Conservation (phyloP, 2,888 invertebrate species). For the Ennomos erosarius region DNA sequence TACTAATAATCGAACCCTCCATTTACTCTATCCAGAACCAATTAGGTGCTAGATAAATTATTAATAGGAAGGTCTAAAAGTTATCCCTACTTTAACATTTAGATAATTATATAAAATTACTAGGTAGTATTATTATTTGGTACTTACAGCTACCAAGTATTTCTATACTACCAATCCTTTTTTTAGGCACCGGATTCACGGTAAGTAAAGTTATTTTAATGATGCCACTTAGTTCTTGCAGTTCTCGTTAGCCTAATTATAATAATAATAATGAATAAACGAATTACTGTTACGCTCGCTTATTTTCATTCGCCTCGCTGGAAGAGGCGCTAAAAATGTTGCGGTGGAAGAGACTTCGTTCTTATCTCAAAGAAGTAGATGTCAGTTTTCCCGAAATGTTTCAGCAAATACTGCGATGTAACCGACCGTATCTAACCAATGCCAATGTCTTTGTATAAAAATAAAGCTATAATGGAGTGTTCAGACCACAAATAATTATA, state of each 20-base stretch:
- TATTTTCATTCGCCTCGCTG: conserved; percentile 28
- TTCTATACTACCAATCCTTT: conserved; percentile 3
- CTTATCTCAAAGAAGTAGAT: conserved; percentile 15
- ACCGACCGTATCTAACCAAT: conserved; percentile 43
- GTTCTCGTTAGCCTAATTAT: conserved; percentile 11
- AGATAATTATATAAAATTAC: too few species aligned
- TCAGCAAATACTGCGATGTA: not conserved
- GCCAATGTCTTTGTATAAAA: conserved; percentile 60
- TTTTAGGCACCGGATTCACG: conserved; percentile 35
- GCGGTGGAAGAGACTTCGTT: not conserved
- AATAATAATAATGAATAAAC: conserved; percentile 17
- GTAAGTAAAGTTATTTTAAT: conserved; percentile 24
- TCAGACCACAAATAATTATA: conserved; percentile 16
- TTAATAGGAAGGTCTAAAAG: too few species aligned
- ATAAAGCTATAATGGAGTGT: conserved; percentile 34
- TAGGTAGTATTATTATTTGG: too few species aligned
- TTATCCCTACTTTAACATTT: too few species aligned
- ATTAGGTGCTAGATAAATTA: too few species aligned
- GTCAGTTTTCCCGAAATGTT: conserved; percentile 17
- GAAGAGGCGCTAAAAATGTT: conserved; percentile 11
- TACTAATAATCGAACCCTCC: too few species aligned
- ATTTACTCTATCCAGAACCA: too few species aligned
- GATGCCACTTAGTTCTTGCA: conserved; percentile 6
- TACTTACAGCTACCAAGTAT: too few species aligned
- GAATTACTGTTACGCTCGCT: conserved; percentile 24